Evolutionary conservation across 2,113 vertebrate species (phyloP), one percentile per base, ranked within the genome.

Genomic region (Caranx ignobilis): DNA sequence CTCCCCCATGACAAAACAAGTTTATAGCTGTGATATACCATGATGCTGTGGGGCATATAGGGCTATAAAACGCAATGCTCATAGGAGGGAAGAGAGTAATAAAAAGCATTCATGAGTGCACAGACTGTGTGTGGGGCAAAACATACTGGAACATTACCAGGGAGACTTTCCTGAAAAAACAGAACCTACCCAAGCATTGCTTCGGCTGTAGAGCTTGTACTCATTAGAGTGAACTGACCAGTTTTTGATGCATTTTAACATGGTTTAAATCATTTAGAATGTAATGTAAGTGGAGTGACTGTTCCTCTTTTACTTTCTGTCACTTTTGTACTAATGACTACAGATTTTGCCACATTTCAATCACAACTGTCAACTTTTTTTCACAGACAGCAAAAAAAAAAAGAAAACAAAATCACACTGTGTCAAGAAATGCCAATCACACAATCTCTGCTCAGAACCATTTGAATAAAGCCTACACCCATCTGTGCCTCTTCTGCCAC

Each of bases 11-110:
- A 57, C 71, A 48, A 78, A 81, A 77, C 62, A 62, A 13, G 65
- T 82, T 79, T 72, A 86, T 68, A 75, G 84, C 71, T 59, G 41
- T 75, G 56, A 63, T 72, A 16, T 75, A 45, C 11, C 63, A 48
- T 34, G 55, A 66, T 60, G 77, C 62, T 59, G 43, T 39, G 59
- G 11, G 37, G 50, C 60, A 77, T 34, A 69, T 13, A 10, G 55
- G 65, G 68, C 19, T 69, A 35, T 86, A 72, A 86, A 83, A 75
- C 47, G 34, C 12, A 59, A 18, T 9, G 34, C 26, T 32, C 63
- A 50, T 7, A 10, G 57, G 68, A 71, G 8, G 61, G 7, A 47
- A 43, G 57, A 45, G 64, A 39, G 55, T 62, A 16, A 81, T 70
- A 57, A 48, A 69, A 63, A 69, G 37, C 9, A 4, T 19, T 11